phyloP scores from a whole-genome alignment of 2,113 vertebrate genomes.

The Pholis gunnellus region DNA sequence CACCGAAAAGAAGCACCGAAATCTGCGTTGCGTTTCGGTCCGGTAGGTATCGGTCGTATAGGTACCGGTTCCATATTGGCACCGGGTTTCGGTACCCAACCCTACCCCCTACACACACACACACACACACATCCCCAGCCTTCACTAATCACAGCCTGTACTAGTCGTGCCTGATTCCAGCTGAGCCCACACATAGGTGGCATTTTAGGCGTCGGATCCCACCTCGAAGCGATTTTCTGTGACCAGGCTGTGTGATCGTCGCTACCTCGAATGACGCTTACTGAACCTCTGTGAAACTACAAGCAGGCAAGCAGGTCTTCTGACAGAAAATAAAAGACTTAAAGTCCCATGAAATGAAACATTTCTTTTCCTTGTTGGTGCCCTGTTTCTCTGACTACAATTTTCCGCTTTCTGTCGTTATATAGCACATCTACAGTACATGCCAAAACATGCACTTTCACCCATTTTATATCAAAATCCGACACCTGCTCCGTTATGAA shows the following conservation, averaged over 20 bases:
- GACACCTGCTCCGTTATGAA: neutral
- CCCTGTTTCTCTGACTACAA: slow-evolving; percentile 1
- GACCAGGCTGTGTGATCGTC: slow-evolving; percentile 43
- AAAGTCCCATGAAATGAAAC: slow-evolving; percentile 66
- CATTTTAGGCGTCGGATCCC: slow-evolving; percentile 25
- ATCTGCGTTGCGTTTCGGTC: too few relatives aligned
- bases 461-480: neutral
- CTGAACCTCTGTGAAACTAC: slow-evolving; percentile 33
- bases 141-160: slow-evolving; percentile 22
- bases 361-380: neutral
- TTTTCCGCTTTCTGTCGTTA: slow-evolving; percentile 16
- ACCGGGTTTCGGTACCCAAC: too few relatives aligned
- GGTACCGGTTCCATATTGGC: too few relatives aligned
- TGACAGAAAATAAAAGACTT: slow-evolving; percentile 26
- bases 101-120: too few relatives aligned
- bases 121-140: slow-evolving; percentile 10
- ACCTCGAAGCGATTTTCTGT: slow-evolving; percentile 46
- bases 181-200: slow-evolving; percentile 27
- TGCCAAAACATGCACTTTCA: slow-evolving; percentile 3
- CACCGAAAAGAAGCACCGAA: too few relatives aligned
- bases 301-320: slow-evolving; percentile 33
- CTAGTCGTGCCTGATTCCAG: slow-evolving; percentile 23
- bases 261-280: slow-evolving; percentile 41
- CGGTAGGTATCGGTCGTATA: too few relatives aligned
- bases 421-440: neutral